Percentiles rank a stretch among this genome's conserved stretches.
Evolutionary conservation across 2,888 invertebrate genomes (phyloP).

Genomic region (Isotomurus palustris): DNA sequence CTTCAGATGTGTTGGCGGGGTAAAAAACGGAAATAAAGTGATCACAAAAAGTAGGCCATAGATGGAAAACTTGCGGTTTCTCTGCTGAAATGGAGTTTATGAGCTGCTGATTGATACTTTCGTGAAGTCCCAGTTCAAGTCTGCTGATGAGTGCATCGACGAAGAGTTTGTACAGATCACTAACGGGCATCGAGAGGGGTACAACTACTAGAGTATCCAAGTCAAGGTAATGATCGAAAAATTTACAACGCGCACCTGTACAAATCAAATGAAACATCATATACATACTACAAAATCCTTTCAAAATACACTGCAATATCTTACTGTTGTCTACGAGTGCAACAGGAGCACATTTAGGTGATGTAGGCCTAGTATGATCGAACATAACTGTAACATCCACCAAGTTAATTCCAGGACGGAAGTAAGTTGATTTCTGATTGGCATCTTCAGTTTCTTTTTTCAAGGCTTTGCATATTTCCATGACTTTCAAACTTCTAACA

Average conservation of each 20-base stretch:
- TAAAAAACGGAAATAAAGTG: slow-evolving; percentile 73
- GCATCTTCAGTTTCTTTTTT: slow-evolving; percentile 10
- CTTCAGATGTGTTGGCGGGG: slow-evolving; percentile 62
- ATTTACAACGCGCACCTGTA: slow-evolving; percentile 42
- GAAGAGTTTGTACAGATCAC: slow-evolving; percentile 35
- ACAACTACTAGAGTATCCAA: slow-evolving; percentile 38
- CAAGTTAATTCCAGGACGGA: slow-evolving; percentile 31
- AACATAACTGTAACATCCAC: slow-evolving; percentile 32
- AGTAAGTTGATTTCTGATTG: slow-evolving; percentile 23
- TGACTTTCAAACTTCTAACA: not conserved
- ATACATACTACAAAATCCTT: too few species aligned
- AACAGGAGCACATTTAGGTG: slow-evolving; percentile 32
- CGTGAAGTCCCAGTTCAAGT: slow-evolving; percentile 38
- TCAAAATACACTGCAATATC: too few species aligned
- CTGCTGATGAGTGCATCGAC: slow-evolving; percentile 39
- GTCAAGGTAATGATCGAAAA: slow-evolving; percentile 42
- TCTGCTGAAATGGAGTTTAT: slow-evolving; percentile 43
- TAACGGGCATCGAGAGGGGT: slow-evolving; percentile 21
- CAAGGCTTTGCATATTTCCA: slow-evolving; percentile 19
- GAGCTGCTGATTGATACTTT: slow-evolving; percentile 41
- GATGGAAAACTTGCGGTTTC: slow-evolving; percentile 66
- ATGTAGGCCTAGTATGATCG: slow-evolving; percentile 39
- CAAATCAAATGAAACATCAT: not conserved
- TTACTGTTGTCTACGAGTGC: slow-evolving; percentile 38
- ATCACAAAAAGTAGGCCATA: slow-evolving; percentile 64